Base-by-base conservation (phyloP, 2,797 vertebrate genomes). In the Enteromius paludinosus region DNA sequence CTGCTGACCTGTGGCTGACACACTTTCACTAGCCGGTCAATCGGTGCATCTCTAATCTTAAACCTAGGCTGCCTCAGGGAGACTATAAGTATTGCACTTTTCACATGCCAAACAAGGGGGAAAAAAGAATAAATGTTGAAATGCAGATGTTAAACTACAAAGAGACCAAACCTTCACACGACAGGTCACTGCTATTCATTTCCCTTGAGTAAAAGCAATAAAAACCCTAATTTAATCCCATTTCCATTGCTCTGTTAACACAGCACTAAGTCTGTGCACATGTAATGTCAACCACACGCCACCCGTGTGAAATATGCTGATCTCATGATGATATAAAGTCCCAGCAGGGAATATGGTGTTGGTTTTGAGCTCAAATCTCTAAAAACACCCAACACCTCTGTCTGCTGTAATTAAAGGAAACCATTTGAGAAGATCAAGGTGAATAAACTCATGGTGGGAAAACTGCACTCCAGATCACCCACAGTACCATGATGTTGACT, bases 71-170 rank as follows among this genome's bases (percentile, higher is more conserved):
- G 65, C 65, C 23, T 43, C 20, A 68, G 5, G 11, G 35, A 23
- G 20, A 71, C 33, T 23, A 5, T 52, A 65, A 43, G 12, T 25
- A 41, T 62, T 49, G 35, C 43, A 35, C 41, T 45, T 45, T 82
- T 61, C n/a, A 38, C 70, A 62, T 18, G 28, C 17, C 28, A 69
- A 74, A 73, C 49, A 10, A 11, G 9, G 15, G 17, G 1, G 30
- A 49, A 47, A 82, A 56, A n/a, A n/a, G 7, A 7, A 35, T 35
- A 14, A 30, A 64, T 11, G 5, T 38, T 18, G 10, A 49, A 52
- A 73, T 35, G 45, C 82, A 77, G 68, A 73, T 84, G 78, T 77
- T 65, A 62, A 66, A 84, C 47, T 35, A 76, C 83, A 78, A 84
- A 73, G 68, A 70, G 25, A 49, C 47, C 45, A 20, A 83, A 82